Evolutionary conservation across 2,888 invertebrate species (phyloP).

Genomic region (Lithophane leautieri): DNA sequence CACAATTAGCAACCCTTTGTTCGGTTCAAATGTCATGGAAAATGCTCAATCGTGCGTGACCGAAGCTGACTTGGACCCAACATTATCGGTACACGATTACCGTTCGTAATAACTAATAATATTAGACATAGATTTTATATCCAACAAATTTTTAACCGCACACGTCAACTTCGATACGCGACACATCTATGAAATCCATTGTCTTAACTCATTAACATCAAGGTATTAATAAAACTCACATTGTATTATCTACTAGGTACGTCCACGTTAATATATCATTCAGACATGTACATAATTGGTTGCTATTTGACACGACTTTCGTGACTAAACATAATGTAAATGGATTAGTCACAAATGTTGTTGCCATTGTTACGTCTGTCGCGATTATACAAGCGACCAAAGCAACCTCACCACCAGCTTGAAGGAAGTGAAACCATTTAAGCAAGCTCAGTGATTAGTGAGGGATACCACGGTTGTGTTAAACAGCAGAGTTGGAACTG

Average conservation of each 20-base stretch:
- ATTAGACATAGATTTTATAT: conserved; percentile 43
- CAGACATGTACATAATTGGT: conserved; percentile 68
- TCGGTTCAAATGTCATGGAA: conserved; percentile 60
- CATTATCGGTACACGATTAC: conserved; percentile 54
- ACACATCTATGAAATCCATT: conserved; percentile 47
- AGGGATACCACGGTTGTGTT: conserved; percentile 57
- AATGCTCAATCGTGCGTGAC: conserved; percentile 69
- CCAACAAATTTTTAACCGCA: conserved; percentile 38
- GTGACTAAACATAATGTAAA: conserved; percentile 75
- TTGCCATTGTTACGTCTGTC: conserved; percentile 72
- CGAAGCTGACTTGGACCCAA: conserved; percentile 64
- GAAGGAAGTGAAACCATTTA: conserved; percentile 63
- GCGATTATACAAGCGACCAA: conserved; percentile 68
- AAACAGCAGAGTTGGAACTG: conserved; percentile 59
- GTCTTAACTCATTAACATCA: conserved; percentile 54
- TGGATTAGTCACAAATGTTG: conserved; percentile 76
- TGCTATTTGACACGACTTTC: conserved; percentile 74
- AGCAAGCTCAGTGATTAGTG: conserved; percentile 59
- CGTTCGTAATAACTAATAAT: conserved; percentile 54
- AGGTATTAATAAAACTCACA: conserved; percentile 42
- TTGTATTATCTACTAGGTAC: conserved; percentile 27
- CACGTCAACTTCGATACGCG: conserved; percentile 47
- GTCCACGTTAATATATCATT: conserved; percentile 58
- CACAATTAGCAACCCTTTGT: conserved; percentile 68
- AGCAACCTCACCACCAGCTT: conserved; percentile 40